Evolutionary conservation across 1,140 invertebrate species (phyloP), one percentile per base, ranked within the genome.

Genomic region (Colletes gigas): DNA sequence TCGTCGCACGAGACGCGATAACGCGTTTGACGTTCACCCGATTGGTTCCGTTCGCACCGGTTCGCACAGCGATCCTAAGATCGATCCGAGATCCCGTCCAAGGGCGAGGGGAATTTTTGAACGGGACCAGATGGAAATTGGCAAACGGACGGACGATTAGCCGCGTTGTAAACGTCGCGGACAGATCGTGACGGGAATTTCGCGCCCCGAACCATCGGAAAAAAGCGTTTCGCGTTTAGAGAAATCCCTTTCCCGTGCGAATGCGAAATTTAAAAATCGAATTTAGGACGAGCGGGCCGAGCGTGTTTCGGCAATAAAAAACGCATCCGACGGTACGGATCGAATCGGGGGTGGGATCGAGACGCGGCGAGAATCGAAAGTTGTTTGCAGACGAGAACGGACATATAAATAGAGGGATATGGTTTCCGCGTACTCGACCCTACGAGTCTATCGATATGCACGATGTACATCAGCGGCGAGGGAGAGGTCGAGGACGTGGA

Each of bases 361-460:
- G 44, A 59, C n/a, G 54, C 19, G 68, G 54, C 30, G 30, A 65
- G 62, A 62, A 47, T 9, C 62, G 39, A 41, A 15, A 41, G 30
- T 19, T 19, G 57, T 59, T 59, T 39, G 52, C 52, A 52, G 17
- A 4, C 15, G 44, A 54, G n/a, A 62, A 54, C n/a, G 44, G 21
- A 10, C 12, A 14, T 15, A n/a, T 3, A 9, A 60, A 4, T 7
- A 14, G 10, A n/a, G 14, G 47, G n/a, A 6, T 30, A 15, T 19
- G 57, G 17, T 70, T 12, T 39, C 12, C 0, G 47, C 4, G 30
- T 39, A 15, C 50, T 77, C 44, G 60, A 0, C 63, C 17, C 63
- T 17, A 41, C 41, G 55, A 57, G 55, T 63, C 69, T 78, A 86
- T 87, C 84, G 84, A 87, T 87, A 87, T 87, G 85, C 82, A 73